phyloP scores from a whole-genome alignment of 2,797 vertebrate species.

The Sus cebifrons region DNA sequence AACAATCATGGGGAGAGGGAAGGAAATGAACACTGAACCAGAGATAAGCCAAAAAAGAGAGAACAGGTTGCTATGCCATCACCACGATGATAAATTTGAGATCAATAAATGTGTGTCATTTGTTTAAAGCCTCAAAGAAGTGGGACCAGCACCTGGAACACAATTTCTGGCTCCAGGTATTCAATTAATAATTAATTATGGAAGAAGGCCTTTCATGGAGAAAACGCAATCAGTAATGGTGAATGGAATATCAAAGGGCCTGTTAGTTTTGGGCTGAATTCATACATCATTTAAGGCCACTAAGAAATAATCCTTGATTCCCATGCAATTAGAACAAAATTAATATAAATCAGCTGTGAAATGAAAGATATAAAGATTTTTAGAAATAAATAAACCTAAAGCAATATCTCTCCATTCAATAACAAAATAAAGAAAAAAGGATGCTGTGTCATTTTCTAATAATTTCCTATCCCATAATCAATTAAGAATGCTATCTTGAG shows the following conservation, averaged over 20 bases:
- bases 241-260: background rate
- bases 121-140: background rate
- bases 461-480: background rate
- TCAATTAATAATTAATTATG: background rate
- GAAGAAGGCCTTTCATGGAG: background rate
- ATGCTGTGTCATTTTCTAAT: background rate
- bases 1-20: background rate
- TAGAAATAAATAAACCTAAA: background rate
- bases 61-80: background rate
- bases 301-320: slow-evolving; percentile 28
- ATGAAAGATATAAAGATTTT: background rate
- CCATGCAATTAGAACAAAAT: slow-evolving; percentile 39
- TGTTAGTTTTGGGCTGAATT: background rate
- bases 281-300: slow-evolving; percentile 38
- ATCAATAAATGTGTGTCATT: background rate
- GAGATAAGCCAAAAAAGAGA: background rate
- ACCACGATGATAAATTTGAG: background rate
- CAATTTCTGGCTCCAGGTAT: background rate
- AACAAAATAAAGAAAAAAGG: slow-evolving; percentile 26
- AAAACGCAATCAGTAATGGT: background rate
- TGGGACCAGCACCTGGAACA: background rate
- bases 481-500: background rate
- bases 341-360: background rate
- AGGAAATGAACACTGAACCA: slow-evolving; percentile 38
- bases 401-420: background rate